Base-by-base conservation (phyloP, 1,140 invertebrate genomes). In the Cydia pomonella region DNA sequence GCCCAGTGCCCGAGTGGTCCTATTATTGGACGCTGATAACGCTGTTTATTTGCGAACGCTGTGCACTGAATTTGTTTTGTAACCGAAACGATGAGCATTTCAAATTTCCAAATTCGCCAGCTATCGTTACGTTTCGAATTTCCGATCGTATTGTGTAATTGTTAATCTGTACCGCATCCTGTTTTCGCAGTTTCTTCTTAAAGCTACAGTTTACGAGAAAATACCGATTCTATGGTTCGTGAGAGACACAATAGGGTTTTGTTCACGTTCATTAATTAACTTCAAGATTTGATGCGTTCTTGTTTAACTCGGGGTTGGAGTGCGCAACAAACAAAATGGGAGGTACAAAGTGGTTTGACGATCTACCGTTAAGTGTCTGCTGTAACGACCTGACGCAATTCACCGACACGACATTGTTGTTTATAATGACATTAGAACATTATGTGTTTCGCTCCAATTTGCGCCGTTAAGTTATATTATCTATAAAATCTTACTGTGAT, bases 231-330 rank as follows among this genome's bases (percentile, higher is more conserved):
- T 27, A 59, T 69, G 64, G 59, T 76, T 38, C 71, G 71, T 29
- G 44, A 74, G 25, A 72, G 41, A 50, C 71, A 72, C 71, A 72
- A 72, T 41, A 41, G 71, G 16, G 71, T 50, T 47, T 73, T 64
- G 75, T 38, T 29, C 47, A 72, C 74, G 72, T 74, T 83, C 80
- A 82, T 83, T 85, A 80, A 80, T 82, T 75, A 79, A 73, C 73
- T 78, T 83, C 78, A 76, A 75, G 75, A 77, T 73, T 74, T 77
- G 76, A 73, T 72, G 66, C 66, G 73, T 72, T 76, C 75, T 75
- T 66, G 74, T 76, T 74, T 69, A 16, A 72, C 13, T 27, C 16
- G 6, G 41, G 21, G 23, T 75, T 74, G 73, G 64, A 75, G 72
- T 63, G 41, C 29, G 12, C 71, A 77, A 81, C 77, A 81, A 81